Percentiles rank a stretch among this genome's conserved stretches.
phyloP scores from a whole-genome alignment of 2,113 vertebrate species.

The Smithornis capensis region DNA sequence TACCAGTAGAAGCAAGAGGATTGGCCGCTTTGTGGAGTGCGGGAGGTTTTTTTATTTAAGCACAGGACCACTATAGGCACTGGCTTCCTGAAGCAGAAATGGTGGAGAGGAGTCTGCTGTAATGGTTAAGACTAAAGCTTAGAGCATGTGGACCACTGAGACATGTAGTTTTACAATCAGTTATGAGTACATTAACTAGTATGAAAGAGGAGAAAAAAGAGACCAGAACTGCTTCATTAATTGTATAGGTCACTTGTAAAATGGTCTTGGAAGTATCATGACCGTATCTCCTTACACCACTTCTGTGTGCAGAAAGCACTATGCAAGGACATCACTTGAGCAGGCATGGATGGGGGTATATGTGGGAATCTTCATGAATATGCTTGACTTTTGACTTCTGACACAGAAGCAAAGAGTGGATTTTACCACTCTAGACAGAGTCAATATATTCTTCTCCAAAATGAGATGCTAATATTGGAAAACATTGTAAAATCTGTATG shows the following conservation, averaged over 20 bases:
- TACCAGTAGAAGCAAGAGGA: neutral
- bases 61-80: neutral
- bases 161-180: neutral
- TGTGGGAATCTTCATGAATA: neutral
- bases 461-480: neutral
- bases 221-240: neutral
- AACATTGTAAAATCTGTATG: neutral
- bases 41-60: neutral
- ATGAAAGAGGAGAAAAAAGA: neutral
- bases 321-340: neutral
- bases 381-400: neutral
- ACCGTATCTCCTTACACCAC: too few relatives aligned
- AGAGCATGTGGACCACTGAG: neutral
- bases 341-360: neutral
- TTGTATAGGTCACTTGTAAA: neutral
- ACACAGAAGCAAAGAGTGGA: neutral
- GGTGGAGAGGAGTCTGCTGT: neutral
- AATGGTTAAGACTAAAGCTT: neutral
- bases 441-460: neutral
- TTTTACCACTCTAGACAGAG: neutral
- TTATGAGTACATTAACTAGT: neutral
- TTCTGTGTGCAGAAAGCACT: neutral
- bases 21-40: neutral
- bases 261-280: neutral
- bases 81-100: neutral